A percentile compares a stretch with the other conserved stretches of the same genome.
Evolutionary conservation across 2,797 vertebrate genomes (phyloP).

Genomic region (Cyclura pinguis): DNA sequence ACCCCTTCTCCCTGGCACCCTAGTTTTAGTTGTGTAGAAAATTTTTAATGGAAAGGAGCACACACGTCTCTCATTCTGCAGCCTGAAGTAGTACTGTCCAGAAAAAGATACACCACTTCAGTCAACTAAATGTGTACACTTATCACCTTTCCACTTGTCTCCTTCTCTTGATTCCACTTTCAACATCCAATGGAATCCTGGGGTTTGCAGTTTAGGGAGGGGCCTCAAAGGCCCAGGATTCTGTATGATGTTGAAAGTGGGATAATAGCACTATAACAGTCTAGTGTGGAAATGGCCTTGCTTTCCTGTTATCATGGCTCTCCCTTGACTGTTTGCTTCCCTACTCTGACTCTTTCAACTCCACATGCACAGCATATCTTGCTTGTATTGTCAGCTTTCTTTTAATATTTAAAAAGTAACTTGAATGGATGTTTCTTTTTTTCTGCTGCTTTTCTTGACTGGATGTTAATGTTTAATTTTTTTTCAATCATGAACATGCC

Average conservation of each 20-base stretch:
- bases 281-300: no score
- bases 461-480: not conserved
- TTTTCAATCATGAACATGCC: no score
- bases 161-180: not conserved
- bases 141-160: not conserved
- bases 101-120: not conserved
- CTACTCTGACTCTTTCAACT: not conserved
- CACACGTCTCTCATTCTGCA: not conserved
- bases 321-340: not conserved
- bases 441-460: not conserved
- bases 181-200: no score
- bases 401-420: slow-evolving; percentile 2
- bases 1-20: not conserved
- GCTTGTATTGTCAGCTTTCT: not conserved
- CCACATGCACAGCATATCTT: not conserved
- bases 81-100: not conserved
- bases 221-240: no score
- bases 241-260: no score
- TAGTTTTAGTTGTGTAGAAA: not conserved
- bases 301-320: not conserved
- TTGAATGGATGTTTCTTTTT: not conserved
- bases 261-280: no score
- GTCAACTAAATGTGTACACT: not conserved
- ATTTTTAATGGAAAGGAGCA: not conserved
- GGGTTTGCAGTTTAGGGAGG: no score